phyloP scores from a whole-genome alignment of 2,888 invertebrate species.

The Andrena minutula region DNA sequence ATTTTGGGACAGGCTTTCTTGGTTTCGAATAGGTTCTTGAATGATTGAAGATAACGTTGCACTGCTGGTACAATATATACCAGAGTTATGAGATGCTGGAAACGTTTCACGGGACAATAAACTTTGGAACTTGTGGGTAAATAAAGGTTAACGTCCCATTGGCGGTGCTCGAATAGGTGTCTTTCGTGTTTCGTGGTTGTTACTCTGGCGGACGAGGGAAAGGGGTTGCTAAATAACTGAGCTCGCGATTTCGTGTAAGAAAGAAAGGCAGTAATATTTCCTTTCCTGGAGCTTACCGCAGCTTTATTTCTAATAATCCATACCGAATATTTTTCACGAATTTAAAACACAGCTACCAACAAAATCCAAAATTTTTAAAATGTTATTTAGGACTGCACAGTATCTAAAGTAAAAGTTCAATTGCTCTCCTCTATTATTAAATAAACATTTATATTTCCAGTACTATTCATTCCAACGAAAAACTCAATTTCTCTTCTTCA shows the following conservation, averaged over 20 bases:
- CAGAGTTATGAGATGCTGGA: background rate
- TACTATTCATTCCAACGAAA: no score
- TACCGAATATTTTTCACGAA: no score
- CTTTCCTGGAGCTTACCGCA: background rate
- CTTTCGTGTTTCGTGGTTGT: slow-evolving; percentile 36
- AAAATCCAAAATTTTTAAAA: no score
- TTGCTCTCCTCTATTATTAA: no score
- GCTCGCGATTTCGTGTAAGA: slow-evolving; percentile 21
- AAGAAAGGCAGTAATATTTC: background rate
- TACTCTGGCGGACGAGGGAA: slow-evolving; percentile 25
- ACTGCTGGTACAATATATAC: background rate
- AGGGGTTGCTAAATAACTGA: slow-evolving; percentile 29
- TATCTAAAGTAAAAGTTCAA: no score
- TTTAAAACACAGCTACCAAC: no score
- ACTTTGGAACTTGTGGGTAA: slow-evolving; percentile 47
- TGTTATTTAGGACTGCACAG: no score
- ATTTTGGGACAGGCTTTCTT: background rate
- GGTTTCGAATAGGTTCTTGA: slow-evolving; percentile 9
- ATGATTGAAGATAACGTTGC: slow-evolving; percentile 14
- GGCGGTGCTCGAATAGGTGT: slow-evolving; percentile 22
- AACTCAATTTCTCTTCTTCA: no score
- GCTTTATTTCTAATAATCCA: background rate
- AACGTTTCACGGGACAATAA: slow-evolving; percentile 50
- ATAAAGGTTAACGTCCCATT: slow-evolving; percentile 38
- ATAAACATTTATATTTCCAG: no score